Evolutionary conservation across 2,113 vertebrate genomes (phyloP).

Genomic region (Bambusicola thoracicus): DNA sequence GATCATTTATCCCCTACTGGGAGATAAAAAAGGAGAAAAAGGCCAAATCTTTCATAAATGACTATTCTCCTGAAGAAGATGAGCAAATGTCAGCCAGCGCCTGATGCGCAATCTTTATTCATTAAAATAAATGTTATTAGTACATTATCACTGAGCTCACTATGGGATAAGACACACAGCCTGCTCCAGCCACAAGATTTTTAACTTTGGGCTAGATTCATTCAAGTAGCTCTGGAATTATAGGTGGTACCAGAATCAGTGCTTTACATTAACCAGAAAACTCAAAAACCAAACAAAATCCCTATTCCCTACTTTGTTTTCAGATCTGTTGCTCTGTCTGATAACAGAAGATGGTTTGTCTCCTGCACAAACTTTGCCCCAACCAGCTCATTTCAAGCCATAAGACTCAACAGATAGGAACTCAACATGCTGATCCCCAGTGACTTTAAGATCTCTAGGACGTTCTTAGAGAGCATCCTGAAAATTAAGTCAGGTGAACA

Average conservation of each 20-base stretch:
- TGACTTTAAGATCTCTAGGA: background rate
- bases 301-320: background rate
- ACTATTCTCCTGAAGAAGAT: background rate
- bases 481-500: background rate
- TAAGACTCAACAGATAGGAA: background rate
- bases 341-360: background rate
- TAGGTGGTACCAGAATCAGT: background rate
- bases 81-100: slow-evolving; percentile 44
- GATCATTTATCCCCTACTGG: background rate
- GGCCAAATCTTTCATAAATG: slow-evolving; percentile 33
- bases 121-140: slow-evolving; percentile 42
- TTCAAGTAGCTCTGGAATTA: background rate
- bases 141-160: background rate
- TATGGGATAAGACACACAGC: background rate
- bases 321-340: background rate
- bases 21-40: slow-evolving; percentile 40
- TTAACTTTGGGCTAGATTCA: background rate
- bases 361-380: background rate
- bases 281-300: background rate
- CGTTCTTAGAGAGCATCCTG: background rate
- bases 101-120: slow-evolving; percentile 19
- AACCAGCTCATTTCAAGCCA: background rate
- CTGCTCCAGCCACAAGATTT: background rate
- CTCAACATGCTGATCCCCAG: background rate
- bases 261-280: background rate